Conservation (phyloP, 2,113 vertebrate species). For the Gymnogyps californianus region DNA sequence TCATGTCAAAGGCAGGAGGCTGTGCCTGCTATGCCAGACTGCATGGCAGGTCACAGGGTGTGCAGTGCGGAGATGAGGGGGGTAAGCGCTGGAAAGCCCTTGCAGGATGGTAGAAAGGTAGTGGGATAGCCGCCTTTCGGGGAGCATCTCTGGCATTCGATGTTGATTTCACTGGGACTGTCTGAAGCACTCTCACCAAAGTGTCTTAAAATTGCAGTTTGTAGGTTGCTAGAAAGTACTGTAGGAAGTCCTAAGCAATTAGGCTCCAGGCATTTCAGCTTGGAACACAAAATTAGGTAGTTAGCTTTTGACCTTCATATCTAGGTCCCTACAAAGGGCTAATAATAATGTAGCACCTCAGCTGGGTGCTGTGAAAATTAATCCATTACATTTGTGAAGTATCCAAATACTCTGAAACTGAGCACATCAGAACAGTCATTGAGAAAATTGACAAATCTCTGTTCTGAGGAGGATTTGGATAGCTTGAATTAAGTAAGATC, state of each 20-base stretch:
- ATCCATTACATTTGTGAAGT: not conserved
- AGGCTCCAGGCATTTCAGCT: not conserved
- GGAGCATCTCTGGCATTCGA: accelerated
- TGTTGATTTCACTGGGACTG: not conserved
- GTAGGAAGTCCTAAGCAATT: not conserved
- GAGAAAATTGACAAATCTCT: constrained; percentile 24
- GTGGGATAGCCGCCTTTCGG: not conserved
- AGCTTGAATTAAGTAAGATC: not conserved
- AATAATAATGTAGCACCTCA: not conserved
- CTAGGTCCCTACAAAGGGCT: not conserved
- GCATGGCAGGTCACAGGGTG: not conserved
- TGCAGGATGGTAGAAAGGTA: not conserved
- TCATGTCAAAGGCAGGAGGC: not conserved
- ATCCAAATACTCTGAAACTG: not conserved
- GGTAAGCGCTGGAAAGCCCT: not conserved
- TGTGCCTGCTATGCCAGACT: not conserved
- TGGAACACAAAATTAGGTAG: constrained; percentile 10
- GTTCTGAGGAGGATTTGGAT: not conserved
- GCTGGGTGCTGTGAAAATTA: constrained; percentile 4
- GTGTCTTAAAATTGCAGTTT: not conserved
- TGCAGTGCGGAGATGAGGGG: not conserved
- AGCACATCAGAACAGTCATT: not conserved
- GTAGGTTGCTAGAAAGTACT: not conserved
- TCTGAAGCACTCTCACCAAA: not conserved
- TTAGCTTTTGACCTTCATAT: constrained; percentile 19